phyloP scores from a whole-genome alignment of 1,140 invertebrate species.

The Heterodera carotae region DNA sequence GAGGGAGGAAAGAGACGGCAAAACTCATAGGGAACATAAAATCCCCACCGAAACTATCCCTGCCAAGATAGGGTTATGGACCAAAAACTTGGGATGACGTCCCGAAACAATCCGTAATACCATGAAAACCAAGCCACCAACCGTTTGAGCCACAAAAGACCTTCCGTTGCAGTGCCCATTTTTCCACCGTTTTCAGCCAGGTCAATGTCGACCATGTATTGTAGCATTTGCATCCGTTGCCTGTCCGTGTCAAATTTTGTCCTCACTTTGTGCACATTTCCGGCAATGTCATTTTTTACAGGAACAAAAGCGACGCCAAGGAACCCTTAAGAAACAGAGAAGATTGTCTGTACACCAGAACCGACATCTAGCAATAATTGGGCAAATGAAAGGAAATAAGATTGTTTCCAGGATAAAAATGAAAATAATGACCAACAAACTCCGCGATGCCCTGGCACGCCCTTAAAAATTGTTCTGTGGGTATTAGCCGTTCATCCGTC shows the following conservation, averaged over 20 bases:
- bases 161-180: slow-evolving; percentile 50
- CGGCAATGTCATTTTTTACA: slow-evolving; percentile 52
- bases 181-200: slow-evolving; percentile 42
- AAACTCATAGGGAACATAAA: too few species aligned
- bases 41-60: too few species aligned
- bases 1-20: too few species aligned
- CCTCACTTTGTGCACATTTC: slow-evolving; percentile 50
- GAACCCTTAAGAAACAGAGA: slow-evolving; percentile 40
- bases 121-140: too few species aligned
- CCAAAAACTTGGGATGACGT: too few species aligned
- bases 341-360: too few species aligned
- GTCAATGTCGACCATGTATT: slow-evolving; percentile 50
- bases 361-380: too few species aligned
- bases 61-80: too few species aligned
- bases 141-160: slow-evolving; percentile 54
- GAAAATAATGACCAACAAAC: slow-evolving; percentile 41
- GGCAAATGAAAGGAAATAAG: too few species aligned
- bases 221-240: slow-evolving; percentile 34
- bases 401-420: too few species aligned
- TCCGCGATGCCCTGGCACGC: slow-evolving; percentile 57
- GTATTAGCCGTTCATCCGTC: slow-evolving; percentile 35
- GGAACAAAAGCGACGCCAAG: slow-evolving; percentile 53
- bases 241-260: slow-evolving; percentile 44
- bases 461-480: slow-evolving; percentile 50
- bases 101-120: too few species aligned